Base-by-base conservation (phyloP, 2,888 invertebrate genomes). In the Synergus umbraculus region DNA sequence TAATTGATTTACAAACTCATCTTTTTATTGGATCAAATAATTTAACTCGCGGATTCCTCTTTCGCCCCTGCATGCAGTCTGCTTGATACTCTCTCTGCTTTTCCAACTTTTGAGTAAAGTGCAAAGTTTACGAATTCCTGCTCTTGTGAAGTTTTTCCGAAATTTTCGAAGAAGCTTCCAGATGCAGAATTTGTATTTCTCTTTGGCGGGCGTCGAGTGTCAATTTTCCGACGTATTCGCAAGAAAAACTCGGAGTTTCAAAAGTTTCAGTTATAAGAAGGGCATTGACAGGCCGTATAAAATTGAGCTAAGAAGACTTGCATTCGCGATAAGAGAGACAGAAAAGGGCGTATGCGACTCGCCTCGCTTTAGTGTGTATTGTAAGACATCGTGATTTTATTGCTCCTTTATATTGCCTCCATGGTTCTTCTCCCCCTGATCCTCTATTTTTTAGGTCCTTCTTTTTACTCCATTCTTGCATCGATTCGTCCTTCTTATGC, bases 361-460 rank as follows among this genome's bases (percentile, higher is more conserved):
- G 73, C 41, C 54, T 73, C n/a, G 73, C 41, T 73, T 73, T 5
- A 37, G 73, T 54, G 10, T 15, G 41, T 73, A 73, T 77, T 80
- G 49, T 44, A 60, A 79, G 66, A 58, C 69, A 79, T 85, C 82
- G 85, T 86, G 88, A 90, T 89, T 90, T 90, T 90, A 90, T 90
- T 89, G 88, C 86, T 81, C 87, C 81, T 87, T 89, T 90, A 88
- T 89, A 90, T 89, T 88, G 88, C 87, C 84, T 87, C 82, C 79
- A 64, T 83, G 79, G 77, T 76, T 79, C 83, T 78, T 78, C 65
- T 80, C 65, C 78, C 60, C 43, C 73, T 58, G 49, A 58, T 79
- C 29, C 73, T 81, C 76, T 78, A 79, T 77, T 80, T 82, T 82
- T 79, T 65, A 43, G 73, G 63, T 80, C 73, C 64, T 66, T 66